Evolutionary conservation across 2,888 invertebrate genomes (phyloP).

Genomic region (Allygus modestus): DNA sequence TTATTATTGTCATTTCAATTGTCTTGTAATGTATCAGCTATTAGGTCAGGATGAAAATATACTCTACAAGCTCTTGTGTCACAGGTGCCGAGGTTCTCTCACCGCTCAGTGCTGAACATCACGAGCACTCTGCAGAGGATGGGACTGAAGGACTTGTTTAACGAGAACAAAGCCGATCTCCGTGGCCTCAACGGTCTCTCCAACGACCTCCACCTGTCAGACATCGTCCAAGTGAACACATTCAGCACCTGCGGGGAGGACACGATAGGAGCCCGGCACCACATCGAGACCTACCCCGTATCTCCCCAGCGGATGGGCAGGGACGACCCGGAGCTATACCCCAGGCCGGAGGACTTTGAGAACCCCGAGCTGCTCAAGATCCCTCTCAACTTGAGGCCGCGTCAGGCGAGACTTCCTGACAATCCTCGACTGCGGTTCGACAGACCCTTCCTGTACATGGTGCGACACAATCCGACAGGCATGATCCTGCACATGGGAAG

Average conservation of each 20-base stretch:
- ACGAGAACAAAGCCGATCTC: slow-evolving; percentile 86
- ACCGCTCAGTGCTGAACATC: slow-evolving; percentile 87
- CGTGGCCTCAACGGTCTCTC: slow-evolving; percentile 89
- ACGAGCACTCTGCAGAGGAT: slow-evolving; percentile 87
- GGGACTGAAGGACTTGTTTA: slow-evolving; percentile 89
- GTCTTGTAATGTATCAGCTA: too few relatives aligned
- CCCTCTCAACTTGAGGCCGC: slow-evolving; percentile 83
- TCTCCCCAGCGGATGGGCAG: slow-evolving; percentile 76
- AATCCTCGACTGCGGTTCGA: slow-evolving; percentile 88
- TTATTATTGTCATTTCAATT: too few relatives aligned
- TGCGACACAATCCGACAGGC: slow-evolving; percentile 94
- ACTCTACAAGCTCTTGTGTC: not conserved
- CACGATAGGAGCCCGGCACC: slow-evolving; percentile 85
- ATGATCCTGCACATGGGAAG: slow-evolving; percentile 92
- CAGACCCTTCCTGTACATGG: slow-evolving; percentile 92
- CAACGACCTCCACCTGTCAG: slow-evolving; percentile 89
- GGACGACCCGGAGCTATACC: slow-evolving; percentile 63
- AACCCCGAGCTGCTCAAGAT: slow-evolving; percentile 75
- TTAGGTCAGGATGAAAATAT: not conserved
- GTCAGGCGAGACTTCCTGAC: slow-evolving; percentile 79
- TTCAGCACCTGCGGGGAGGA: slow-evolving; percentile 90
- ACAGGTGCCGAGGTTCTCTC: slow-evolving; percentile 85
- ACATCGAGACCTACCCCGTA: slow-evolving; percentile 89
- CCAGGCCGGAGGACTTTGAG: slow-evolving; percentile 70
- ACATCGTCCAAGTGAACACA: slow-evolving; percentile 89